Evolutionary conservation across 2,113 vertebrate genomes (phyloP).

Genomic region (Lanius collurio): DNA sequence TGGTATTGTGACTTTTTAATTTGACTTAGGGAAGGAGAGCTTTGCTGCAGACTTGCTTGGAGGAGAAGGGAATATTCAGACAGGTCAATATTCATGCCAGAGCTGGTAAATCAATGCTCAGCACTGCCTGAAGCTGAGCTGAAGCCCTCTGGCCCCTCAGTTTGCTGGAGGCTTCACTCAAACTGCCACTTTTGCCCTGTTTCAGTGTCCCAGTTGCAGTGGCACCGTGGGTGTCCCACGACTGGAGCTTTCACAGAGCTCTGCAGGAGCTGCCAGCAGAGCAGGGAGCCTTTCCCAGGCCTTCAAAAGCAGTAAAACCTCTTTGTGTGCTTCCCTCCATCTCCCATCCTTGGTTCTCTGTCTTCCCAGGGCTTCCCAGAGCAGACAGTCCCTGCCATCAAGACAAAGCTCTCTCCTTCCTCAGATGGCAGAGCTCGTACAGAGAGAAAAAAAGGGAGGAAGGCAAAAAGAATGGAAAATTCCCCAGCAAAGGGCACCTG

Average conservation of each 20-base stretch:
- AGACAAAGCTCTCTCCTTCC: slow-evolving; percentile 6
- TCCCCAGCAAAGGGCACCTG: slow-evolving; percentile 43
- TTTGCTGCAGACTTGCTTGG: not conserved
- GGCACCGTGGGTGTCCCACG: not conserved
- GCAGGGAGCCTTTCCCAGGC: not conserved
- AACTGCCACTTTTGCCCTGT: not conserved
- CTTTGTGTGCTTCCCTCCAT: not conserved
- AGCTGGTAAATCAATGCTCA: not conserved
- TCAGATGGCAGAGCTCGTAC: not conserved
- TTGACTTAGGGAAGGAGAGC: not conserved
- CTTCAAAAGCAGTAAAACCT: not conserved
- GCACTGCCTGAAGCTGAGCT: not conserved
- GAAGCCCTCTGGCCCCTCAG: not conserved
- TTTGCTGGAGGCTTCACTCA: not conserved
- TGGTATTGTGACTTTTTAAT: not conserved
- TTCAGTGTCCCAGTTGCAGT: not conserved
- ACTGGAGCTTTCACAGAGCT: not conserved
- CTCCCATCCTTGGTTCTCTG: not conserved
- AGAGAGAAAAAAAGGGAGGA: not conserved
- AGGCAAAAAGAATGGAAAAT: not conserved
- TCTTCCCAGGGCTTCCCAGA: not conserved
- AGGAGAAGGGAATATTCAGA: not conserved
- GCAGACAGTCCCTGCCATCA: slow-evolving; percentile 16
- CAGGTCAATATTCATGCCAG: not conserved
- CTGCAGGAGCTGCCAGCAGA: not conserved